Evolutionary conservation across 1,140 invertebrate genomes (phyloP).

Genomic region (Drosophila nigromelanica): DNA sequence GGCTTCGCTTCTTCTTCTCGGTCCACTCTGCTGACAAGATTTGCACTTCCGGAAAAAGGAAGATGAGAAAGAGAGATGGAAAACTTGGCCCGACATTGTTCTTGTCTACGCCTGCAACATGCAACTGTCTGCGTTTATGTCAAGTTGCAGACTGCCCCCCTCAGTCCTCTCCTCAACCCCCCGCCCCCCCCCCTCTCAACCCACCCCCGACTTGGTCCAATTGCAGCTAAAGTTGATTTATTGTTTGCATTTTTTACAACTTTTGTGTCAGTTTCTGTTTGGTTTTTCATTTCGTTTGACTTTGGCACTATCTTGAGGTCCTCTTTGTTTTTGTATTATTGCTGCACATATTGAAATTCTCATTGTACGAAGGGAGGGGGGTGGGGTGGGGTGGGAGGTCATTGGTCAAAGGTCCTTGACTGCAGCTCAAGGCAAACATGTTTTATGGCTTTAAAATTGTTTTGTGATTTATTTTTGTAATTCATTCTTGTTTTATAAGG

Average conservation of each 20-base stretch:
- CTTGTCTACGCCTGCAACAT: constrained; percentile 19
- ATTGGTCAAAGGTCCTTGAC: constrained; percentile 22
- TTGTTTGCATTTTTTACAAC: constrained; percentile 57
- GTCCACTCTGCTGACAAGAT: constrained; percentile 43
- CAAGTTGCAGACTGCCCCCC: not conserved
- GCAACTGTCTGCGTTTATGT: constrained; percentile 21
- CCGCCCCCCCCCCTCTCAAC: not conserved
- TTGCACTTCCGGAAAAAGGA: constrained; percentile 49
- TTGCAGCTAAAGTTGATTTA: constrained; percentile 61
- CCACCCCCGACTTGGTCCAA: constrained; percentile 5
- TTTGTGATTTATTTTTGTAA: constrained; percentile 27
- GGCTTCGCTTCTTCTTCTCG: not conserved
- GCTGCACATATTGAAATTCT: constrained; percentile 42
- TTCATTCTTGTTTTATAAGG: not conserved
- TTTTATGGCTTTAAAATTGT: constrained; percentile 39
- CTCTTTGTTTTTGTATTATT: constrained; percentile 32
- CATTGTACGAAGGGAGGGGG: not conserved
- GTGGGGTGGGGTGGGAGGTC: not conserved
- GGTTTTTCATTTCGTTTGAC: constrained; percentile 53
- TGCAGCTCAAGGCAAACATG: constrained; percentile 12
- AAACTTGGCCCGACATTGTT: constrained; percentile 54
- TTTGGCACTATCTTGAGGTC: constrained; percentile 16
- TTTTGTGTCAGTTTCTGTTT: constrained; percentile 54
- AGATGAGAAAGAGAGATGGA: not conserved
- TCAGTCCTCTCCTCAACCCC: no score